Percentiles rank a stretch among this genome's conserved stretches.
Evolutionary conservation across 2,888 invertebrate genomes (phyloP).

Genomic region (Homarus gammarus): DNA sequence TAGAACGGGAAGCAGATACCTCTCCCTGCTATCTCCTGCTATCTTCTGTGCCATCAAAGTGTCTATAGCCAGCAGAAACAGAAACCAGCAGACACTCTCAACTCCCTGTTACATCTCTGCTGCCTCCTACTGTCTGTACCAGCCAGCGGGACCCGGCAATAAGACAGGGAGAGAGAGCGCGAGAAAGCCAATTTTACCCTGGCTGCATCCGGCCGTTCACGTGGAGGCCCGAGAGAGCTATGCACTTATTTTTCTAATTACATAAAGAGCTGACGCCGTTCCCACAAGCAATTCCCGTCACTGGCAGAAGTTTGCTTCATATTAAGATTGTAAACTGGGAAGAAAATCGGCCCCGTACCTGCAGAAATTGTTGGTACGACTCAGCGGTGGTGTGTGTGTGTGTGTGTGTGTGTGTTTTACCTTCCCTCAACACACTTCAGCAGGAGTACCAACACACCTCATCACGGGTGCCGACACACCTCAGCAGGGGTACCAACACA

Average conservation of each 20-base stretch:
- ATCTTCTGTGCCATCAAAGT: too few species aligned
- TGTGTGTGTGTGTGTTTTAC: too few species aligned
- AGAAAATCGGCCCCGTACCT: slow-evolving; percentile 13
- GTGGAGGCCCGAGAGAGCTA: slow-evolving; percentile 24
- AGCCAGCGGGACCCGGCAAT: background rate
- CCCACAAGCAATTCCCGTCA: slow-evolving; percentile 31
- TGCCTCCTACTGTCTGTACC: background rate
- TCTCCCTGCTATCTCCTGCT: too few species aligned
- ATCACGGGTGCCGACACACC: too few species aligned
- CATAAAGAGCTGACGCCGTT: slow-evolving; percentile 33
- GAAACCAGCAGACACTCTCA: background rate
- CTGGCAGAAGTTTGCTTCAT: slow-evolving; percentile 26
- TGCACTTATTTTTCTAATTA: slow-evolving; percentile 38
- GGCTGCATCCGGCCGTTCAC: slow-evolving; percentile 14
- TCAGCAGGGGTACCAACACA: too few species aligned
- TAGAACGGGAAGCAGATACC: too few species aligned
- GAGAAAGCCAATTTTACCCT: slow-evolving; percentile 26
- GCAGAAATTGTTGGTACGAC: background rate
- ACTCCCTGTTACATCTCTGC: background rate
- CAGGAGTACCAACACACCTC: too few species aligned
- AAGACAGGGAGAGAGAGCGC: slow-evolving; percentile 5
- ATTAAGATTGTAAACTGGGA: slow-evolving; percentile 13
- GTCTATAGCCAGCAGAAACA: background rate
- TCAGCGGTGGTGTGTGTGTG: too few species aligned
- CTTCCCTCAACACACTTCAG: too few species aligned